Evolutionary conservation across 2,113 vertebrate genomes (phyloP).

Genomic region (Trematomus loennbergii): DNA sequence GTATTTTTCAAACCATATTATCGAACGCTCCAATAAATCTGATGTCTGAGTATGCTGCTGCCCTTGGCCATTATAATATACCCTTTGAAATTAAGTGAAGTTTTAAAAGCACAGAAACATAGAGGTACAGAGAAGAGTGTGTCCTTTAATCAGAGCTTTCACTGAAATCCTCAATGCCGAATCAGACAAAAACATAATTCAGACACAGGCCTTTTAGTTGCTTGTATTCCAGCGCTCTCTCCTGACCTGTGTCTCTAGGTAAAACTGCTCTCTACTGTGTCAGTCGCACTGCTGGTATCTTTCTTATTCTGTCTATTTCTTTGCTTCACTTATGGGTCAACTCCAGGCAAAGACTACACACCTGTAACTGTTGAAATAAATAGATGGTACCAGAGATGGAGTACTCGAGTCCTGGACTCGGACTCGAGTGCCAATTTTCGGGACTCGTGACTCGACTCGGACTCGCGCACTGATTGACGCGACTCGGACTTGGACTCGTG

Average conservation of each 20-base stretch:
- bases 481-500: no score
- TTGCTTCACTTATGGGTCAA: background rate
- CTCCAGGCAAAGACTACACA: conserved; percentile 5
- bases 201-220: conserved; percentile 62
- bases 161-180: conserved; percentile 61
- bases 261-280: conserved; percentile 54
- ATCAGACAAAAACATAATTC: conserved; percentile 64
- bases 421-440: no score
- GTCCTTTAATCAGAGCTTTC: conserved; percentile 71
- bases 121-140: conserved; percentile 52
- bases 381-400: no score
- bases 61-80: conserved; percentile 69
- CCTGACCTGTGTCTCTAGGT: conserved; percentile 29
- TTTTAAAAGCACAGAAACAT: conserved; percentile 63
- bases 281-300: conserved; percentile 3
- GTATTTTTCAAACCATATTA: conserved; percentile 58
- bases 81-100: conserved; percentile 66
- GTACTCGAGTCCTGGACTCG: no score
- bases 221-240: conserved; percentile 24
- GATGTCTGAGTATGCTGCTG: conserved; percentile 62
- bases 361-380: background rate
- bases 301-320: conserved; percentile 4
- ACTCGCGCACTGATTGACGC: no score
- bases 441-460: no score
- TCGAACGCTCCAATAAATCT: conserved; percentile 56